A percentile compares a stretch with the other conserved stretches of the same genome.
Evolutionary conservation across 2,888 invertebrate genomes (phyloP).

Genomic region (Neoscelio sp.): DNA sequence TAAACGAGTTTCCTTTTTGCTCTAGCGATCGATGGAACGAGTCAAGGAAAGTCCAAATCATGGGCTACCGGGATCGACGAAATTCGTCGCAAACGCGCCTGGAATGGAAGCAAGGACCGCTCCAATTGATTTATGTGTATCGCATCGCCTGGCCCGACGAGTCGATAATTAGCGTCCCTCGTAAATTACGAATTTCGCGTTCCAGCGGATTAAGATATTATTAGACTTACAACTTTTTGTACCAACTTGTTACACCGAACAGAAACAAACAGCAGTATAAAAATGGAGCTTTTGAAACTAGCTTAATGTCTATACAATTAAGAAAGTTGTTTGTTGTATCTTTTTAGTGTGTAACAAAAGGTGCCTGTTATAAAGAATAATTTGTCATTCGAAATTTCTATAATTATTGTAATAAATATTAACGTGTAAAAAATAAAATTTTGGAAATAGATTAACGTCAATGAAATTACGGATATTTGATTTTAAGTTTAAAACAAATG

Average conservation of each 20-base stretch:
- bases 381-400: too few relatives aligned
- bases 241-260: not conserved
- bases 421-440: too few relatives aligned
- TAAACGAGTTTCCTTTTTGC: constrained; percentile 63
- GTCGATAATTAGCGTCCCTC: constrained; percentile 13
- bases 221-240: not conserved
- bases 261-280: not conserved
- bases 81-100: constrained; percentile 16
- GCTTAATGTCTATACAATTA: too few relatives aligned
- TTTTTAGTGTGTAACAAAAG: too few relatives aligned
- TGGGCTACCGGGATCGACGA: constrained; percentile 28
- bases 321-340: too few relatives aligned
- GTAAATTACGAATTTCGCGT: constrained; percentile 10
- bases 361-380: too few relatives aligned
- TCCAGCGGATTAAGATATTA: constrained; percentile 15
- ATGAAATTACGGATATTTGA: too few relatives aligned
- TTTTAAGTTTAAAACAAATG: not conserved
- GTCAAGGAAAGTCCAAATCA: constrained; percentile 64
- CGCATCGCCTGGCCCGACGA: not conserved
- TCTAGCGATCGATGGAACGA: constrained; percentile 59
- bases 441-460: constrained; percentile 7
- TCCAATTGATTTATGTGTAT: constrained; percentile 7
- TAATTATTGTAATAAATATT: too few relatives aligned
- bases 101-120: not conserved
- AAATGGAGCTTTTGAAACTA: not conserved